Base-by-base conservation (phyloP, 2,797 vertebrate species). In the Paguma larvata region DNA sequence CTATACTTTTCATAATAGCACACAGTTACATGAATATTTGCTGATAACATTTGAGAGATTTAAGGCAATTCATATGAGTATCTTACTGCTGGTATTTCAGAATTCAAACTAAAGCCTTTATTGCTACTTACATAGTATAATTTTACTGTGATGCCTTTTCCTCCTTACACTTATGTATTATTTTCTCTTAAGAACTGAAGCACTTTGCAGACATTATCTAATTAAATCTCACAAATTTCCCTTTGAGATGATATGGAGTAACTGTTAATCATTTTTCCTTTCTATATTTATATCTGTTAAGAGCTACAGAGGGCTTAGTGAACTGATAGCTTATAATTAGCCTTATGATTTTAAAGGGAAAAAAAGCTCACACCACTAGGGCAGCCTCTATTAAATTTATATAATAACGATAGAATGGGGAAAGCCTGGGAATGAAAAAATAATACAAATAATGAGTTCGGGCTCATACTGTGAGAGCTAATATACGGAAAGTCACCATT, bases 121-220 rank as follows among this genome's bases (percentile, higher is more conserved):
- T 38, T 93, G 63, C 89, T 93, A 82, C 59, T 73, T 85, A 85
- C 2, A 19, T 38, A 23, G 51, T 85, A 34, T 93, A 72, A 93
- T 87, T 93, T 94, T 51, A 80, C 84, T 87, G 15, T 46, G 6
- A 73, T 77, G 1, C 32, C 16, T 87, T 89, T 89, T 63, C 6
- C 1, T 46, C 27, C 19, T 77, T 80, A 53, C 91, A 34, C 25
- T 63, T 91, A 73, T 48, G 48, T 32, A 93, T 75, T 85, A 88
- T 97, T 94, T 97, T 78, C 84, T 94, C 32, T 38, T 86, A 80
- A 62, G 41, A 95, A 92, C 48, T 92, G 72, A 92, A 97, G 78
- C n/a, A 94, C 62, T 97, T 95, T 88, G 46, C 41, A 92, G 80
- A 83, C 44, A 97, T 97, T 96, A 97, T 94, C 96, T 77, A 98